These are phyloP conservation scores for Pelvicachromis taeniatus DNA, from an alignment of 2,113 vertebrate genomes.

Conservation along the genomic window DNA sequence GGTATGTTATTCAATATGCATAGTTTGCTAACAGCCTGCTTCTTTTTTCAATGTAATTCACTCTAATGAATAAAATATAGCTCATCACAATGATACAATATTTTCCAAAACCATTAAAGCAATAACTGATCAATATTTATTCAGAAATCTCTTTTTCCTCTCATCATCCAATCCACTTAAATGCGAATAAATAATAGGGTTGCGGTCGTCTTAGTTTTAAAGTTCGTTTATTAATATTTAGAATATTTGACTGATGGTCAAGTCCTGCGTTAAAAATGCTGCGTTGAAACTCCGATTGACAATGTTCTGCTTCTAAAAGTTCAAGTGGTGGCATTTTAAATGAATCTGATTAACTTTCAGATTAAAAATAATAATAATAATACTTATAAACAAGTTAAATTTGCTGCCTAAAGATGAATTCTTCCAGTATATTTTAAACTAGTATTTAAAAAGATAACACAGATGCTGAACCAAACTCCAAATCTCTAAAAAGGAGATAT, in stretches of 20 bases:
- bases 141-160: not conserved
- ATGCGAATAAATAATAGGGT: not conserved
- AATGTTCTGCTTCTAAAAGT: not conserved
- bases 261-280: not conserved
- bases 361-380: not conserved
- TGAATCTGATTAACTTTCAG: not conserved
- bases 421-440: not conserved
- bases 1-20: not conserved
- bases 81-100: not conserved
- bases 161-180: not conserved
- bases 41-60: not conserved
- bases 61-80: not conserved
- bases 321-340: not conserved
- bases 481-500: not conserved
- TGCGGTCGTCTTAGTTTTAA: not conserved
- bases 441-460: not conserved
- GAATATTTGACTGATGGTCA: not conserved
- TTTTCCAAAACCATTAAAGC: not conserved
- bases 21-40: not conserved
- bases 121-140: not conserved
- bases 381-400: not conserved
- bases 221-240: not conserved
- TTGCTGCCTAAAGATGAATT: not conserved
- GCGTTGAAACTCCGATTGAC: not conserved
- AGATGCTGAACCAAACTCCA: fast-evolving